Conservation (phyloP, 2,113 vertebrate species). For the Lepisosteus oculatus region DNA sequence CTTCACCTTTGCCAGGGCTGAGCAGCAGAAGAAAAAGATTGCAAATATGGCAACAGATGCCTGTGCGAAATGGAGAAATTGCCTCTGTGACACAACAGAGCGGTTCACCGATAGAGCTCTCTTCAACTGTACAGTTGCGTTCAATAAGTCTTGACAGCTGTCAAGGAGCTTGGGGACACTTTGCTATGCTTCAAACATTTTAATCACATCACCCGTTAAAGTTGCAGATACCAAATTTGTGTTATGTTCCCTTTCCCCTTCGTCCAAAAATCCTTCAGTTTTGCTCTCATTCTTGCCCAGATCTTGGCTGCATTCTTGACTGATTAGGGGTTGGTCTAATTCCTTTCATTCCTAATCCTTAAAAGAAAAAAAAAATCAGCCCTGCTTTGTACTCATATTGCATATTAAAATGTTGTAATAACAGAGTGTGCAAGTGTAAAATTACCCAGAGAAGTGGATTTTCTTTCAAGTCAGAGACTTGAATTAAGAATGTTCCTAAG, state of each 20-base stretch:
- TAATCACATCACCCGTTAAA: constrained; percentile 60
- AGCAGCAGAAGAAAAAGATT: constrained; percentile 37
- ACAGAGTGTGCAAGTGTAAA: not conserved
- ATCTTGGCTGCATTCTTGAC: constrained; percentile 3
- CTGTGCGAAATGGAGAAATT: constrained; percentile 34
- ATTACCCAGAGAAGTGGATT: not conserved
- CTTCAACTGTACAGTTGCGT: constrained; percentile 48
- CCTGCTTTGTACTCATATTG: not conserved
- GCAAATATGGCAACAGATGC: constrained; percentile 58
- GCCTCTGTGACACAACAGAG: constrained; percentile 42
- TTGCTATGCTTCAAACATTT: constrained; percentile 58
- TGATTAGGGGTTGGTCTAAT: not conserved
- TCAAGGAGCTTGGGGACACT: constrained; percentile 60
- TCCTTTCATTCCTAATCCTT: not conserved
- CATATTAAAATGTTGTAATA: not conserved
- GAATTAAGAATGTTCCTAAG: constrained; percentile 14
- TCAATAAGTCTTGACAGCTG: constrained; percentile 69
- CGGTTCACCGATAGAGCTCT: constrained; percentile 59
- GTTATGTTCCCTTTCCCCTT: constrained; percentile 34
- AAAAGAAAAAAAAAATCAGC: no score
- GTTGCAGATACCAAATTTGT: constrained; percentile 41
- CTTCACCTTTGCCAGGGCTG: constrained; percentile 17
- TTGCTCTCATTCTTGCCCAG: not conserved
- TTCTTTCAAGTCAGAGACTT: not conserved
- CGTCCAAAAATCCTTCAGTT: not conserved